Evolutionary conservation across 1,140 invertebrate genomes (phyloP), one percentile per base, ranked within the genome.

Genomic region (Antheraea pernyi): DNA sequence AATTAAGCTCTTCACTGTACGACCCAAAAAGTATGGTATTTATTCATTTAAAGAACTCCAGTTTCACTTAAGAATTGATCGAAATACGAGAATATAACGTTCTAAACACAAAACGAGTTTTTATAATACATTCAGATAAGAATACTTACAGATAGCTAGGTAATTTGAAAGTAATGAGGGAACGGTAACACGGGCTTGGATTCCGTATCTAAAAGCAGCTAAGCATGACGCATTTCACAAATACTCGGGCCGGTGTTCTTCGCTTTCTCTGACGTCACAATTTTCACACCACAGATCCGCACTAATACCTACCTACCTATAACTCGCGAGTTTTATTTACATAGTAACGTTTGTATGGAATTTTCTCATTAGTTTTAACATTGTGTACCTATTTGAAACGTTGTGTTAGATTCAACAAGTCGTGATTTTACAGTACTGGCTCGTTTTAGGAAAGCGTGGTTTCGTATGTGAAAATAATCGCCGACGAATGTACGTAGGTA

Each of bases 191-290:
- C 53, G 11, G 65, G 39, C 46, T 65, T 59, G 22, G 42, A 59
- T 59, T 67, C 65, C 65, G 53, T 67, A 59, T 67, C 65, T 67
- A 59, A 67, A 59, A 59, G 19, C 65, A 59, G 58, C 53, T 62
- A 58, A 59, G 67, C 46, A 69, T 74, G 73, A 74, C 73, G 73
- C 73, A 74, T 69, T 65, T 62, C 64, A 37, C 62, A 74, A 63
- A 69, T 39, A 67, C 70, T 66, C 69, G 36, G 30, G 58, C 58
- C 53, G 39, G 59, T 42, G 22, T 37, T 48, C 68, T 65, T 74
- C 53, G 69, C 73, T 74, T 74, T 74, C 73, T 71, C 69, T 74
- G 73, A 74, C 69, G 73, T 71, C 69, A 74, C 71, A 68, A 53
- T 53, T 53, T 53, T 53, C 46, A 53, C 46, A 53, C 46, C 46